phyloP scores from a whole-genome alignment of 2,888 invertebrate species.

The Pteria penguin region DNA sequence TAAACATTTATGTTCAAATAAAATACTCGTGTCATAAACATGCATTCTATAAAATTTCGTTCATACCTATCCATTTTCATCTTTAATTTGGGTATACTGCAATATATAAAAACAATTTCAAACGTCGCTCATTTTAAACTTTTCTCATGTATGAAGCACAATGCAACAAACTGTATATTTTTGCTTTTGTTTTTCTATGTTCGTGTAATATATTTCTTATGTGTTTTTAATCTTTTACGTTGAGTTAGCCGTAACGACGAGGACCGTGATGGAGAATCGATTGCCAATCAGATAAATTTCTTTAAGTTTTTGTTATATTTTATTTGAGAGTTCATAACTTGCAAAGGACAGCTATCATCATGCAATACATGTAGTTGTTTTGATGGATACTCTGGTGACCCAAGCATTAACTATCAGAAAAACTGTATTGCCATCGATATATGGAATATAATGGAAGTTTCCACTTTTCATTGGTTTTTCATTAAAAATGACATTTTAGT shows the following conservation, averaged over 20 bases:
- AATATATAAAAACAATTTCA: background rate
- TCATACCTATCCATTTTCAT: conserved; percentile 2
- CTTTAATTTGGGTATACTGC: background rate
- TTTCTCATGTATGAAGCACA: background rate
- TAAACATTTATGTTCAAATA: background rate
- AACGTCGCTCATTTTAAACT: background rate
- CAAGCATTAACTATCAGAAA: background rate
- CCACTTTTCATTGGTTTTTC: background rate
- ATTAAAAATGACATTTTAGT: background rate
- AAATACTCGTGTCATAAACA: background rate
- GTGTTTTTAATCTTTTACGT: background rate
- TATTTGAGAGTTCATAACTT: too few relatives aligned
- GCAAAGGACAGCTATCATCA: background rate
- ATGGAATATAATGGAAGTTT: conserved; percentile 3
- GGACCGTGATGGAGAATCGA: background rate
- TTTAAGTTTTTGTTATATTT: background rate
- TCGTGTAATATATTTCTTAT: background rate
- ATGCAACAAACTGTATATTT: conserved; percentile 1
- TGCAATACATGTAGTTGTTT: too few relatives aligned
- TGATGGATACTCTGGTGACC: too few relatives aligned
- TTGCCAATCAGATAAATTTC: background rate
- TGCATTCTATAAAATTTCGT: conserved; percentile 1
- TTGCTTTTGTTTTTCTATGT: background rate
- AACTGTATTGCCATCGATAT: background rate
- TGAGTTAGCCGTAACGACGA: background rate